Conservation (phyloP, 2,113 vertebrate species). For the Aleadryas rufinucha region DNA sequence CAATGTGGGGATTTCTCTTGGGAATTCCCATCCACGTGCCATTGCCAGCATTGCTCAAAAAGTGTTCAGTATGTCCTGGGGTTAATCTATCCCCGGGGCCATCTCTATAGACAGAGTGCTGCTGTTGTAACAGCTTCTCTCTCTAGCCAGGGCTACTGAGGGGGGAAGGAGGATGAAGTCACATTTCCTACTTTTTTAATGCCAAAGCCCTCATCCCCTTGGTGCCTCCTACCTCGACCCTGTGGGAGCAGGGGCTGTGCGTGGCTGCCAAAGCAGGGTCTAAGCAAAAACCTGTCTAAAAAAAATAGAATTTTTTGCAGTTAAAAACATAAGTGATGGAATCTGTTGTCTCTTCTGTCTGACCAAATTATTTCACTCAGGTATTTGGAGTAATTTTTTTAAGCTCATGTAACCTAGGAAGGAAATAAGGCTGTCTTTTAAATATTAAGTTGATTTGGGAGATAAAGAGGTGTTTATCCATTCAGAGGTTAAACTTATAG, state of each 20-base stretch:
- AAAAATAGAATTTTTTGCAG: neutral
- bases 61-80: neutral
- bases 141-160: neutral
- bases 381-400: neutral
- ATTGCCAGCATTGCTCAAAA: neutral
- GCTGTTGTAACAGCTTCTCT: neutral
- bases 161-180: neutral
- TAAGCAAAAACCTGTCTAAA: neutral
- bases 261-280: neutral
- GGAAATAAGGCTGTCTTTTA: neutral
- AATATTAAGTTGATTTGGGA: neutral
- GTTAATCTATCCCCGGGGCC: neutral
- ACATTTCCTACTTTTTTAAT: neutral
- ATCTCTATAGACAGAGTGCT: neutral
- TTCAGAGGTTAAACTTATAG: neutral
- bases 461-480: neutral
- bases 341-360: neutral
- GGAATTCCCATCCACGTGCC: slow-evolving; percentile 31
- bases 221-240: neutral
- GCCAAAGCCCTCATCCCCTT: neutral
- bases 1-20: neutral
- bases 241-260: neutral
- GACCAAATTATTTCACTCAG: neutral
- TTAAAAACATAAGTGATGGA: neutral
- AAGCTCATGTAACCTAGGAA: neutral